Base-by-base conservation (phyloP, 1,140 invertebrate genomes). In the Zaprionus tsacasi region DNA sequence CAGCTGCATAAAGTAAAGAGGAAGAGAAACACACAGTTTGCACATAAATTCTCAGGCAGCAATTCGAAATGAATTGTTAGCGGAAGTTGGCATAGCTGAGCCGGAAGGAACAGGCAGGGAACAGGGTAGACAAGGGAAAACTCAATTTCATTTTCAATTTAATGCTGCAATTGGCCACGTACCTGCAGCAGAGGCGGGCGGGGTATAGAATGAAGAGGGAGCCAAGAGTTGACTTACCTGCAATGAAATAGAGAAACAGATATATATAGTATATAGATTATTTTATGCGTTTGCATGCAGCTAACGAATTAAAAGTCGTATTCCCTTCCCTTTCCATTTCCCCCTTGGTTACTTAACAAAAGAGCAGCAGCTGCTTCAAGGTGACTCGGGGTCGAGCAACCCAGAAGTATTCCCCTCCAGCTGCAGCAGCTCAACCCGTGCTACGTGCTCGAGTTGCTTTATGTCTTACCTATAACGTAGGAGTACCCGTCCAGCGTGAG, bases 401-500 rank as follows among this genome's bases (percentile, higher is more conserved):
- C 12, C 13, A 43, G 6, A 27, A 21, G 36, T 21, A 40, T 40
- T n/a, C 38, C 38, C 38, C 6, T 6, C 36, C 17, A 10, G 13
- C 30, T 3, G 30, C 35, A 30, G 21, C 13, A 21, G 21, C 13
- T 13, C 13, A 40, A 40, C 13, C n/a, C 40, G 0, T 45, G 25
- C 25, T 66, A 68, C 65, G 65, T 68, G 65, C 65, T 57, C 40
- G 65, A 68, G 65, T 36, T 58, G 55, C 35, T 30, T 40, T 50
- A 13, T 36, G 50, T 30, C 48, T 96, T 93, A 96, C 96, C 96
- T 93, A 96, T 96, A 79, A 96, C 95, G 92, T 96, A 96, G 69
- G 95, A 96, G 93, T 96, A 96, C 81, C 96, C 96, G 88, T 96
- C 96, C 58, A 96, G 93, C 27, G 95, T 96, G 56, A 96, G 94